Evolutionary conservation across 2,113 vertebrate genomes (phyloP), one percentile per base, ranked within the genome.

Genomic region (Perognathus longimembris): DNA sequence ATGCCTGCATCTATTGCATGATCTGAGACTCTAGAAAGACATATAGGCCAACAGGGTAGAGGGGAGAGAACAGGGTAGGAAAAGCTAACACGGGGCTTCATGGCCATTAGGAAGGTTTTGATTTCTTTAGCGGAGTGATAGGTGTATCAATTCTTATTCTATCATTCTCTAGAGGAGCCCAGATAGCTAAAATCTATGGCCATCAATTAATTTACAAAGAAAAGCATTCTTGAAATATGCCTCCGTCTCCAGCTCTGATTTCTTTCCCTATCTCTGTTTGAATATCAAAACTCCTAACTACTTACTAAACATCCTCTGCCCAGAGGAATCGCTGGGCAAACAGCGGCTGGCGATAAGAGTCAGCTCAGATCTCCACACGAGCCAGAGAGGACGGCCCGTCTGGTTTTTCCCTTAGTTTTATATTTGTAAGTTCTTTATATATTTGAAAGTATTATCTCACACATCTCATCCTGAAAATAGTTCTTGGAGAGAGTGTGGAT

Each of bases 391-490:
- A 76, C 30, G 82, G 78, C 42, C 66, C 32, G 15, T 50, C 34
- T 91, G 12, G 21, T 66, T 0, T n/a, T 59, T 73, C 57, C 57
- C 30, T 66, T 67, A 34, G 54, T 80, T 92, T 94, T 20, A 1
- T 85, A 69, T 90, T 85, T 88, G 85, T 76, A 50, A 82, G 77
- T 14, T 73, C 61, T 85, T 63, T 24, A 61, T 83, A 57, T 93
- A 57, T 83, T 83, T 87, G 86, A 40, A 82, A 95, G 85, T 57
- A 83, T 83, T 88, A 54, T 85, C 90, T 95, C 79, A 85, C 92
- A 89, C 90, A 86, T 92, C 83, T 90, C 64, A 63, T 79, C 34
- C 79, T 75, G 61, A 89, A 90, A 95, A 92, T 91, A 92, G 73
- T 79, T 75, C 57, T 17, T 7, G 22, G 57, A 74, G 59, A 85